Conservation (phyloP, 2,113 vertebrate genomes). For the western clawed frog (Xenopus tropicalis) region UCB_Xtro_10.0 CM004450.2:44824501-44825000, state of each 20-base stretch:
- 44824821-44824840: slow-evolving; percentile 33
- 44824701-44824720: slow-evolving; percentile 31
- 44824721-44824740: slow-evolving; percentile 43
- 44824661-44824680: slow-evolving; percentile 43
- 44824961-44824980: slow-evolving; percentile 68
- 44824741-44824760: slow-evolving; percentile 39
- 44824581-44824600: slow-evolving; percentile 31
- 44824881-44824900: slow-evolving; percentile 19
- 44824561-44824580: slow-evolving; percentile 23
- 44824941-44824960: slow-evolving; percentile 40
- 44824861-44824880: slow-evolving; percentile 3
- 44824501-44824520: slow-evolving; percentile 17
- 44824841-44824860: slow-evolving; percentile 15
- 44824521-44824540: slow-evolving; percentile 26
- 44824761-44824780: slow-evolving; percentile 10
- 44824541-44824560: slow-evolving; percentile 26
- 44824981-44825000: slow-evolving; percentile 64
- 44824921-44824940: slow-evolving; percentile 23
- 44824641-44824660: slow-evolving; percentile 46
- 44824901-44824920: slow-evolving; percentile 17
- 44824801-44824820: slow-evolving; percentile 18
- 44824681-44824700: slow-evolving; percentile 41
- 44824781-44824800: background rate
- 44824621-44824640: slow-evolving; percentile 44
- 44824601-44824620: slow-evolving; percentile 45